Evolutionary conservation across 1,140 invertebrate species (phyloP).

Genomic region (Centruroides sculpturatus): DNA sequence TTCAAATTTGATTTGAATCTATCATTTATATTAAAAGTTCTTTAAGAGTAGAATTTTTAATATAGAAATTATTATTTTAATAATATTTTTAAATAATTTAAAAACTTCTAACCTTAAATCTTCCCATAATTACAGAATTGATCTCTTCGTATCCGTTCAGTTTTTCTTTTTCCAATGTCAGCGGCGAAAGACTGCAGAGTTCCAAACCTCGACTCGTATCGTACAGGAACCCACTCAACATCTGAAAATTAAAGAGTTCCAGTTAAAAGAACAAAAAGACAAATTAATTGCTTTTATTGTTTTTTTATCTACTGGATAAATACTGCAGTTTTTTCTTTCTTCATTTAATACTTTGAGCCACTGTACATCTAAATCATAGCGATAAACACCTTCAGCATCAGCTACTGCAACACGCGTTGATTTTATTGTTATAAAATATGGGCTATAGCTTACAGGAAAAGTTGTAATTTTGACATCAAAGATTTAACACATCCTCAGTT

Average conservation of each 20-base stretch:
- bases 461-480: too few relatives aligned
- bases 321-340: constrained; percentile 44
- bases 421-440: too few relatives aligned
- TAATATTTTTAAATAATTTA: too few relatives aligned
- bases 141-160: constrained; percentile 16
- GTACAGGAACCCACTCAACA: constrained; percentile 28
- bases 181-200: constrained; percentile 20
- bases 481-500: too few relatives aligned
- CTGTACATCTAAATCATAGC: constrained; percentile 82
- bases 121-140: constrained; percentile 22
- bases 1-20: too few relatives aligned
- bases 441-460: too few relatives aligned
- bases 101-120: constrained; percentile 23
- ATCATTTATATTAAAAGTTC: too few relatives aligned
- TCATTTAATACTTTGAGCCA: constrained; percentile 81
- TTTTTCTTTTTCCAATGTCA: constrained; percentile 19
- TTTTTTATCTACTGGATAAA: neutral
- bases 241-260: constrained; percentile 3
- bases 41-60: too few relatives aligned
- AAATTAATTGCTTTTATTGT: too few relatives aligned
- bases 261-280: neutral
- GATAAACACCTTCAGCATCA: constrained; percentile 76
- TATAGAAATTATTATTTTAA: too few relatives aligned
- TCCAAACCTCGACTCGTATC: constrained; percentile 25
- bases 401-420: constrained; percentile 66